Evolutionary conservation across 2,888 invertebrate genomes (phyloP).

Genomic region (Leucophora obtusa): DNA sequence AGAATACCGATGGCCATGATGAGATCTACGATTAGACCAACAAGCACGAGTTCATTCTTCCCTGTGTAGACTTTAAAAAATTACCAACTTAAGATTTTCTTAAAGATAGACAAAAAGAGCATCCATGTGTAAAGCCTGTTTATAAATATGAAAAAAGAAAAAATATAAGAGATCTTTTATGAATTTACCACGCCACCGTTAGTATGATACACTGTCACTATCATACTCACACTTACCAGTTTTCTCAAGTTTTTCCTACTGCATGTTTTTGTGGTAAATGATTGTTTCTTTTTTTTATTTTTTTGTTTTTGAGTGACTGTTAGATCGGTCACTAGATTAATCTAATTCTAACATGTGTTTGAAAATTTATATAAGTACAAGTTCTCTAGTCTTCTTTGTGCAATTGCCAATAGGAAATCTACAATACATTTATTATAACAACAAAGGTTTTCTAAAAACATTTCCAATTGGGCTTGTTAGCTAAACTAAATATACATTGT

Average conservation of each 20-base stretch:
- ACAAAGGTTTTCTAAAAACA: neutral
- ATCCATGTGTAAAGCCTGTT: slow-evolving; percentile 48
- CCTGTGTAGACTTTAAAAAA: neutral
- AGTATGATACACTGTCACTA: slow-evolving; percentile 39
- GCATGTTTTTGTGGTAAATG: neutral
- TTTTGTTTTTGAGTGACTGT: slow-evolving; percentile 1
- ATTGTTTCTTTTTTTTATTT: no score
- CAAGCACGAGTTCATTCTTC: neutral
- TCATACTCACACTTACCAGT: slow-evolving; percentile 30
- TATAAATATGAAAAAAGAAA: slow-evolving; percentile 3
- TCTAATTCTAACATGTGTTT: neutral
- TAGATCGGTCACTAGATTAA: slow-evolving; percentile 5
- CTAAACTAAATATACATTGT: neutral
- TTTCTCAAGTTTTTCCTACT: neutral
- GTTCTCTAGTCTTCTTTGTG: no score
- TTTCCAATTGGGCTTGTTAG: neutral
- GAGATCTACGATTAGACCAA: neutral
- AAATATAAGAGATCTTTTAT: slow-evolving; percentile 29
- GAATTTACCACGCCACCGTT: slow-evolving; percentile 42
- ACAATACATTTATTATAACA: neutral
- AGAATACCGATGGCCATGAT: neutral
- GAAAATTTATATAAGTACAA: neutral
- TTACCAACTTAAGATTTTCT: neutral
- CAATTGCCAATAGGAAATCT: no score
- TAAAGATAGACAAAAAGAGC: slow-evolving; percentile 5